Percentiles rank a stretch among this genome's conserved stretches.
phyloP scores from a whole-genome alignment of 2,888 invertebrate genomes.

The Melanophora roralis region DNA sequence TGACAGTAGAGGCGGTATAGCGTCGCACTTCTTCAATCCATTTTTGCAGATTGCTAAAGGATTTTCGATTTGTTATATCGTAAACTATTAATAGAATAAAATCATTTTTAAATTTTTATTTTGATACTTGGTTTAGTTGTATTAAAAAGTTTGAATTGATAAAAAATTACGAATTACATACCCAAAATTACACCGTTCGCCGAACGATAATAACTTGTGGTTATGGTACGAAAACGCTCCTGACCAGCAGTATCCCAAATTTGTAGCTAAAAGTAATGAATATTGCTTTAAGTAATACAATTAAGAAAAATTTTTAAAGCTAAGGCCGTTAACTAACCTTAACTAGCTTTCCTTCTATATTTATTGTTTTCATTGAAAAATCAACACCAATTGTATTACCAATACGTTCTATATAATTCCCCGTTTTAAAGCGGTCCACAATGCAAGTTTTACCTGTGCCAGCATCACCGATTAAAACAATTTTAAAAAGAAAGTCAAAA shows the following conservation, averaged over 20 bases:
- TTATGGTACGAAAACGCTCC: conserved; percentile 96
- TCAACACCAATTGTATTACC: conserved; percentile 98
- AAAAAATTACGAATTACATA: conserved; percentile 73
- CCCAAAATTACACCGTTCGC: conserved; percentile 97
- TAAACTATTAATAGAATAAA: conserved; percentile 81
- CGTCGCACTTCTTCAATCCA: conserved; percentile 98
- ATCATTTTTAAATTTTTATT: too few relatives aligned
- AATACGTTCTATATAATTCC: conserved; percentile 95
- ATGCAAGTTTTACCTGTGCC: conserved; percentile 96
- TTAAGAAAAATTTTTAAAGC: too few relatives aligned
- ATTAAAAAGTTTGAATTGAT: too few relatives aligned
- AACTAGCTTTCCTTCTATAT: conserved; percentile 94
- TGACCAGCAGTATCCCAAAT: conserved; percentile 99
- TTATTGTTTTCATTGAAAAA: conserved; percentile 98
- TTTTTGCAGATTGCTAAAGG: conserved; percentile 92
- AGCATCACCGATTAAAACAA: conserved; percentile 94
- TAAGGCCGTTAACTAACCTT: conserved; percentile 82
- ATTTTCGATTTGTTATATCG: conserved; percentile 94
- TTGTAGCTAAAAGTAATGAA: conserved; percentile 78
- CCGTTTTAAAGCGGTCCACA: conserved; percentile 96
- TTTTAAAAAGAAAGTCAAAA: conserved; percentile 96
- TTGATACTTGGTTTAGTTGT: too few relatives aligned
- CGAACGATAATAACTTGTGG: conserved; percentile 97
- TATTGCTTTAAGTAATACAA: background rate
- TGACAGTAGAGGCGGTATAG: conserved; percentile 94